These are phyloP conservation scores for Ceriagrion tenellum DNA, from an alignment of 2,888 invertebrate species.

Conservation along the genomic window DNA sequence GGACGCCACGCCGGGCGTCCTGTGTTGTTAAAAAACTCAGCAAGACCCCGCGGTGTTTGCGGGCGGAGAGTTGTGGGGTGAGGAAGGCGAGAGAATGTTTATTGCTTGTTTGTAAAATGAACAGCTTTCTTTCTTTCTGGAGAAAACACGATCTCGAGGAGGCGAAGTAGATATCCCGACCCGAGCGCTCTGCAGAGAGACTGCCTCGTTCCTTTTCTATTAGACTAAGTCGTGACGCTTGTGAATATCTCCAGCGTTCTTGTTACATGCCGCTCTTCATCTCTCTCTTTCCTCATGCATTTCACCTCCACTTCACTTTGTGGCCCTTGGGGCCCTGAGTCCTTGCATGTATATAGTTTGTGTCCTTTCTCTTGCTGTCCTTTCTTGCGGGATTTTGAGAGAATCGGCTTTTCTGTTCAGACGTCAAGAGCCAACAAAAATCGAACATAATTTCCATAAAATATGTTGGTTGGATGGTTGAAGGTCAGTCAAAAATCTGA, in stretches of 20 bases:
- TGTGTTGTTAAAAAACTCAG: neutral
- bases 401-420: too few relatives aligned
- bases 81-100: neutral
- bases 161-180: neutral
- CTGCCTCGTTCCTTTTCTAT: neutral
- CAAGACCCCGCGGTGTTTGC: neutral
- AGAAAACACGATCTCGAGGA: neutral
- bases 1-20: neutral
- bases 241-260: neutral
- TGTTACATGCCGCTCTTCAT: neutral
- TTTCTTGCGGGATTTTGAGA: too few relatives aligned
- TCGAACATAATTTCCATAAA: too few relatives aligned
- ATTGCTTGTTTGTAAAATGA: constrained; percentile 18
- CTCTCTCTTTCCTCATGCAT: too few relatives aligned
- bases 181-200: neutral
- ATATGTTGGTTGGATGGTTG: too few relatives aligned
- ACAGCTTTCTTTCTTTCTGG: neutral
- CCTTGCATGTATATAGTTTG: too few relatives aligned
- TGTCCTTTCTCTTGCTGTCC: too few relatives aligned
- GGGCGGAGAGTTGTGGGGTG: neutral
- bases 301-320: too few relatives aligned
- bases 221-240: neutral
- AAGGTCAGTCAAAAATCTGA: too few relatives aligned
- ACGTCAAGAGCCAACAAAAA: too few relatives aligned
- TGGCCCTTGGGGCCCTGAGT: too few relatives aligned